A percentile compares a stretch with the other conserved stretches of the same genome.
These are phyloP conservation scores for Hippasteria phrygiana DNA, from an alignment of 53 echinoderm and acorn worm species.

Conservation along the genomic window DNA sequence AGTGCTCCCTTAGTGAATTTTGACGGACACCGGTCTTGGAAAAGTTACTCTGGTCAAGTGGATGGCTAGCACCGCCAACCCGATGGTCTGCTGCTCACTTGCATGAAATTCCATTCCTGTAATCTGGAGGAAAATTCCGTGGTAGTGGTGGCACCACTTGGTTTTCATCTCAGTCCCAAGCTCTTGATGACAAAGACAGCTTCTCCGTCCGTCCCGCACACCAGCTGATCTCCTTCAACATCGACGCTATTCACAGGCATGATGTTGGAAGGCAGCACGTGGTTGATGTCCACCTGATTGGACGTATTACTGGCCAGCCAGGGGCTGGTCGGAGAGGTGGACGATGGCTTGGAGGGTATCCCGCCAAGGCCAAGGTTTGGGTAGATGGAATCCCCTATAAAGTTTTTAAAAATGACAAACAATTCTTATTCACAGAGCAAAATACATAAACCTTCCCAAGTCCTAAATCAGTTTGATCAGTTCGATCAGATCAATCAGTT, in stretches of 20 bases:
- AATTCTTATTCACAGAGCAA: background rate
- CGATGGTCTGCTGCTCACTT: too few species aligned
- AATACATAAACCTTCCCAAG: background rate
- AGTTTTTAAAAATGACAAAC: background rate
- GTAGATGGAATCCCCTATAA: constrained; percentile 45
- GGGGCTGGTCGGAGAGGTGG: constrained; percentile 65
- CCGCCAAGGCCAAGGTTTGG: constrained; percentile 60
- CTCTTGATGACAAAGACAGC: constrained; percentile 82
- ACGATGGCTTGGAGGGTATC: constrained; percentile 40
- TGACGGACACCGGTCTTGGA: too few species aligned
- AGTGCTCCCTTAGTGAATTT: too few species aligned
- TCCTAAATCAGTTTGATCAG: too few species aligned
- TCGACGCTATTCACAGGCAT: constrained; percentile 95
- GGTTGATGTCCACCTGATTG: constrained; percentile 85
- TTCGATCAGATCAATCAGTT: too few species aligned
- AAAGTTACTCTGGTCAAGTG: too few species aligned
- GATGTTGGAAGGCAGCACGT: constrained; percentile 83
- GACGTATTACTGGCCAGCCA: constrained; percentile 80
- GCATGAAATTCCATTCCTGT: too few species aligned
- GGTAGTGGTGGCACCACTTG: background rate
- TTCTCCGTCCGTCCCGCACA: constrained; percentile 96
- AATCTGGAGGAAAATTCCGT: too few species aligned
- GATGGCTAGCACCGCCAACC: too few species aligned
- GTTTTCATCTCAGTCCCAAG: constrained; percentile 51
- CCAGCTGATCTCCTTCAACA: constrained; percentile 80